Evolutionary conservation across 2,797 vertebrate species (phyloP), one percentile per base, ranked within the genome.

Genomic region (Heterohyrax brucei): DNA sequence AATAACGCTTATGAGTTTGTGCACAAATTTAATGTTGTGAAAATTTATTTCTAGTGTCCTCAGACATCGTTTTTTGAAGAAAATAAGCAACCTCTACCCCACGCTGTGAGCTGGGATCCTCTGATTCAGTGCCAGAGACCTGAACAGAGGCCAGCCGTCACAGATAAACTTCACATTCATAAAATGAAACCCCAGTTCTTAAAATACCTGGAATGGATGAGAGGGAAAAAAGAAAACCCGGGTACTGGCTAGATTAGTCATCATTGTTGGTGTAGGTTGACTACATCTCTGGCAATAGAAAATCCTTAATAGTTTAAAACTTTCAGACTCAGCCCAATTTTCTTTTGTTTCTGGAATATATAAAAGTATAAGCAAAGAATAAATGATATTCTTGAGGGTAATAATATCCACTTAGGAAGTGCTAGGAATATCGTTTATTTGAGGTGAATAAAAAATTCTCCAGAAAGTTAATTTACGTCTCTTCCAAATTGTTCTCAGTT

Each of bases 11-110:
- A 61, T 61, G 59, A 61, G 59, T 61, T 61, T 7, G 7, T 61
- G 22, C 21, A 61, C 59, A 61, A 61, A 61, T 21, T 61, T 61
- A 61, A 61, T 61, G 22, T 61, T 61, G 59, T 21, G 59, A 61
- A 61, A 22, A 5, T 61, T 61, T 61, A 61, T 22, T 61, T 61
- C 22, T 61, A 61, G 22, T 6, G 22, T 91, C 56, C 85, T 14
- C 24, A 68, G 50, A 39, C 81, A 81, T 9, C 73, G 28, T 78
- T 81, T 92, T 85, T 75, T 84, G 81, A 93, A 93, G n/a, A 75
- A 89, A 87, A 64, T 59, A 61, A 91, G 24, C 64, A 88, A 59
- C 14, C n/a, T 46, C 59, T 80, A 88, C n/a, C 48, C 10, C 4
- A 73, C 18, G 88, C 46, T 28, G 13, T 21, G 8, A 61, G 16